Evolutionary conservation across 2,797 vertebrate genomes (phyloP), one percentile per base, ranked within the genome.

Genomic region (Leontopithecus rosalia): DNA sequence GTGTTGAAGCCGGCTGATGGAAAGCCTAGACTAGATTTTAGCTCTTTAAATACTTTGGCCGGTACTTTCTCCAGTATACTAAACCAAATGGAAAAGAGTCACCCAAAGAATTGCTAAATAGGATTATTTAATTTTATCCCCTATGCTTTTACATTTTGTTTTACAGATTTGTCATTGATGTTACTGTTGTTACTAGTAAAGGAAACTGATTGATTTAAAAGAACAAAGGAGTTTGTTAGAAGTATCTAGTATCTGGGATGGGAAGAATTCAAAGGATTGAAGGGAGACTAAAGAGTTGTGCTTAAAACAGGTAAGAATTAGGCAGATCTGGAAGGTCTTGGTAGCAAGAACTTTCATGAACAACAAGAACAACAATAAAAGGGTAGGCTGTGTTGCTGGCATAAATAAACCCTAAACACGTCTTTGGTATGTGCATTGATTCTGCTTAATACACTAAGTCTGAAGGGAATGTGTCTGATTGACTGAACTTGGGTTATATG

Each of bases 21-120:
- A 82, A 85, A 85, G 15, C 41, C 13, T 72, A 26, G 8, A 36
- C 19, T 57, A 52, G 80, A n/a, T 36, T 94, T 7, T 70, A 70
- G 58, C 41, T 82, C 12, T 88, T 77, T 58, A 22, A 14, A 26
- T 91, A 50, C 28, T 81, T 90, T 30, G 57, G 1, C 57, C 13
- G 36, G 36, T 10, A 9, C 26, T 7, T 87, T 94, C 95, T 48
- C 48, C 43, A n/a, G 20, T 57, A 30, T 52, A 55, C 22, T 26
- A 89, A 94, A 72, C 28, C 39, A 82, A 85, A 26, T 33, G n/a
- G 58, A 61, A 94, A 91, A 87, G 67, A 91, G 48, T 88, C 26
- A 70, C 28, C 5, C 24, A 72, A 55, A 92, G 50, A 57, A 82
- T 83, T 80, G 41, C 46, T 85, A 73, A 92, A 84, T 24, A 20